Percentiles rank a stretch among this genome's conserved stretches.
Conservation (phyloP, 2,888 invertebrate genomes). For the Pyralis farinalis region DNA sequence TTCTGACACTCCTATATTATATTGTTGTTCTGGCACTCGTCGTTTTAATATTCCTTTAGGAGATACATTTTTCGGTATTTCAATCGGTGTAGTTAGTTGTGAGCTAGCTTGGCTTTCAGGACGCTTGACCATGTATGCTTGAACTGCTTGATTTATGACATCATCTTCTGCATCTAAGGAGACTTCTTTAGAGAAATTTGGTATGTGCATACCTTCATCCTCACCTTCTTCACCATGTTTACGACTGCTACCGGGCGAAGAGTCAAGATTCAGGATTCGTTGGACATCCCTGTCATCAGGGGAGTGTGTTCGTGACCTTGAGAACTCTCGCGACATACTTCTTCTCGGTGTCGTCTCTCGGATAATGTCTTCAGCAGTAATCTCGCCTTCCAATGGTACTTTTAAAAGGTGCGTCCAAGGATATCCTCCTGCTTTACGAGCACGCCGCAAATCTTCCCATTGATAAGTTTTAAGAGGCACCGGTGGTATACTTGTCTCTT, state of each 20-base stretch:
- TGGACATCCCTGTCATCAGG: constrained; percentile 57
- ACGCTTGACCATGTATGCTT: constrained; percentile 43
- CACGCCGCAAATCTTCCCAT: constrained; percentile 89
- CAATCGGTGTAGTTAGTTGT: constrained; percentile 47
- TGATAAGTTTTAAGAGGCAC: constrained; percentile 89
- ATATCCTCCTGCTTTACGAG: constrained; percentile 86
- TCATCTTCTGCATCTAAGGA: constrained; percentile 74
- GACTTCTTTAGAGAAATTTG: constrained; percentile 73
- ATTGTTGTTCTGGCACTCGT: constrained; percentile 61
- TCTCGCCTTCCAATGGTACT: constrained; percentile 76
- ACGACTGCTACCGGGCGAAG: constrained; percentile 75
- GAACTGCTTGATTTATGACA: constrained; percentile 39
- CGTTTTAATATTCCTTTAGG: constrained; percentile 80
- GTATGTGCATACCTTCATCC: constrained; percentile 69
- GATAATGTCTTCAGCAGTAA: constrained; percentile 74
- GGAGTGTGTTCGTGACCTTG: constrained; percentile 68
- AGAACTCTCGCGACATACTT: constrained; percentile 72
- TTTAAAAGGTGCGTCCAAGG: constrained; percentile 91
- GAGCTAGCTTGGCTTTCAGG: constrained; percentile 48
- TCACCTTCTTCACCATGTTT: constrained; percentile 69
- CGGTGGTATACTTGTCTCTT: constrained; percentile 77
- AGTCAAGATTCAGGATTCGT: constrained; percentile 68
- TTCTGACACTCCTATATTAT: constrained; percentile 61
- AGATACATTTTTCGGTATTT: constrained; percentile 63
- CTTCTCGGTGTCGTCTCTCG: constrained; percentile 67